Conservation (phyloP, 2,113 vertebrate genomes). For the Irena cyanogastra region DNA sequence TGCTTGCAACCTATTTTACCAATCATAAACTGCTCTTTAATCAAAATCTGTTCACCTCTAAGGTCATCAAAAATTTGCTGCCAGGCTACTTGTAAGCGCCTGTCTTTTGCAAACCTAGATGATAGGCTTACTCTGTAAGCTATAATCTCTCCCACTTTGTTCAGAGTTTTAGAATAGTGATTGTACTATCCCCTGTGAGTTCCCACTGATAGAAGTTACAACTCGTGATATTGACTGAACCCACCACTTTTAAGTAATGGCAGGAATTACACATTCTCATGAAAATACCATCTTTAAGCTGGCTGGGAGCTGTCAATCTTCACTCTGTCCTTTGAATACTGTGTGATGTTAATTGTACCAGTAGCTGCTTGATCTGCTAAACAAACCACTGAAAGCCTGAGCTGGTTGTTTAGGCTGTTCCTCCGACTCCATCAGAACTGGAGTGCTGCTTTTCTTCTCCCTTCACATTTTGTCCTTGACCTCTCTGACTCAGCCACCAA, state of each 20-base stretch:
- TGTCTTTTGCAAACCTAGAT: constrained; percentile 10
- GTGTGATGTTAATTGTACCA: neutral
- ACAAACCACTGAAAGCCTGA: neutral
- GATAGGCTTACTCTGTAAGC: neutral
- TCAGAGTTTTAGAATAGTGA: neutral
- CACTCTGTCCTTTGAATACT: neutral
- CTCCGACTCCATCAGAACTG: neutral
- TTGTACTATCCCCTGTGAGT: neutral
- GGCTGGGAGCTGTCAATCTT: neutral
- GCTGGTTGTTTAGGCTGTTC: neutral
- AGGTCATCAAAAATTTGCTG: constrained; percentile 42
- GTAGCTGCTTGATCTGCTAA: neutral
- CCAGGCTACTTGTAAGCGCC: neutral
- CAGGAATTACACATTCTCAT: neutral
- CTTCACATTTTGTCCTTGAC: neutral
- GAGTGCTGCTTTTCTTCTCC: neutral
- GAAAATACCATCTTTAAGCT: neutral
- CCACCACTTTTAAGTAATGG: neutral
- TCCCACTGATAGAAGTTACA: neutral
- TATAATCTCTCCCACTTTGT: constrained; percentile 9
- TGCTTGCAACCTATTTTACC: constrained; percentile 22
- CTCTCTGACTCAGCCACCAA: neutral
- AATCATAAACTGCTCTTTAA: constrained; percentile 42
- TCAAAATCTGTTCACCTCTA: constrained; percentile 46
- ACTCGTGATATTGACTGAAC: neutral